Evolutionary conservation across 2,113 vertebrate genomes (phyloP).

Genomic region (Lamprologus sp.): DNA sequence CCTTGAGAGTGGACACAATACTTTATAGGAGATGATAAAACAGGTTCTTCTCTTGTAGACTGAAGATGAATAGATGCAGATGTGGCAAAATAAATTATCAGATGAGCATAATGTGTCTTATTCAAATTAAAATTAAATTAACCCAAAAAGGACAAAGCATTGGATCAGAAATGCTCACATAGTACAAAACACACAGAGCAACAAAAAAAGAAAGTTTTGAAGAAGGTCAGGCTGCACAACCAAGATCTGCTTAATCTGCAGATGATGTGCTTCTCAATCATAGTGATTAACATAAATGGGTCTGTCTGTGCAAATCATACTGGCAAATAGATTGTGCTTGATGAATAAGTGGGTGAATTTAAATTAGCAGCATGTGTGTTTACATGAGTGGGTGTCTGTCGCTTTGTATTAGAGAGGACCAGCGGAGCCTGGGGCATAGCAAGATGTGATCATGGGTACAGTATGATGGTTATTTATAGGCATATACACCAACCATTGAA

Average conservation of each 20-base stretch:
- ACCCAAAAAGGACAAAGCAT: neutral
- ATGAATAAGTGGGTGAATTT: neutral
- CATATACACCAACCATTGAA: neutral
- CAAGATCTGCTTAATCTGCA: neutral
- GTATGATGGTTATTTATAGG: neutral
- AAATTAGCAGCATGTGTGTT: neutral
- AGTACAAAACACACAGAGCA: neutral
- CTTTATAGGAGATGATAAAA: neutral
- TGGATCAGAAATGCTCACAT: neutral
- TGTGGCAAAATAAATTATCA: neutral
- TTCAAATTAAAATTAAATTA: neutral
- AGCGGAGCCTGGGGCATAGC: neutral
- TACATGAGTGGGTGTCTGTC: neutral
- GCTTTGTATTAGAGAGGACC: neutral
- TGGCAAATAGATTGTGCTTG: neutral
- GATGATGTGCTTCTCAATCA: neutral
- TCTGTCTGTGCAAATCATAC: neutral
- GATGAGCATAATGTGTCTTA: neutral
- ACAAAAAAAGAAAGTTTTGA: neutral
- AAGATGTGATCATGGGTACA: neutral
- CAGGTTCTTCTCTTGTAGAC: neutral
- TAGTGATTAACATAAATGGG: neutral
- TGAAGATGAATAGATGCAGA: neutral
- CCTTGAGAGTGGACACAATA: neutral
- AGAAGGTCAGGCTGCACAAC: neutral